A percentile compares a stretch with the other conserved stretches of the same genome.
Evolutionary conservation across 2,113 vertebrate species (phyloP).

Genomic region (Speoplatyrhinus poulsoni): DNA sequence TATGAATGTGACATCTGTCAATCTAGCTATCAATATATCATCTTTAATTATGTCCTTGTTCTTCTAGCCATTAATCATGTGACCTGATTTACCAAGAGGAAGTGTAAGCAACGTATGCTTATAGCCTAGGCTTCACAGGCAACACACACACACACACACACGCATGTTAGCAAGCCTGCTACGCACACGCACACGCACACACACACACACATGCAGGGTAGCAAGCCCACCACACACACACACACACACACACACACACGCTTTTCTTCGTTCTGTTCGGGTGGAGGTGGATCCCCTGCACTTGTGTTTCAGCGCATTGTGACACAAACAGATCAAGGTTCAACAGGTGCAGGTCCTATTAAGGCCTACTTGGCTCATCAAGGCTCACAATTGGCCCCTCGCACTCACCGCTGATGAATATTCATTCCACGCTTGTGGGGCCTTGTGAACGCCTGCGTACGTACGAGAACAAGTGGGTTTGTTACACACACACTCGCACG

Average conservation of each 20-base stretch:
- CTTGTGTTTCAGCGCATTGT: slow-evolving; percentile 30
- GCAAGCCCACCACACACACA: background rate
- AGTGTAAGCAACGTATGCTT: slow-evolving; percentile 2
- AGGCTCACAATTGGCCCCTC: slow-evolving; percentile 45
- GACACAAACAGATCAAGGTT: slow-evolving; percentile 60
- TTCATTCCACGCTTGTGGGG: slow-evolving; percentile 57
- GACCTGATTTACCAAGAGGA: background rate
- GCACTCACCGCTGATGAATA: slow-evolving; percentile 60
- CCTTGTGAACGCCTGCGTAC: slow-evolving; percentile 26
- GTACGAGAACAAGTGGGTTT: background rate
- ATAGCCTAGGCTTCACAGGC: background rate
- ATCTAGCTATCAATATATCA: no score
- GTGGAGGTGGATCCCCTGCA: slow-evolving; percentile 24
- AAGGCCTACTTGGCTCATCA: slow-evolving; percentile 59
- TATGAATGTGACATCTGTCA: no score
- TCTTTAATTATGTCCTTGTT: no score
- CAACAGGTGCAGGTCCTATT: slow-evolving; percentile 66
- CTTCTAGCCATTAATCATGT: no score
- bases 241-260: background rate
- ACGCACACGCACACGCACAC: background rate
- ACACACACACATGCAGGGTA: background rate
- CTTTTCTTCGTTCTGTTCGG: slow-evolving; percentile 1
- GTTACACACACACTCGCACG: background rate
- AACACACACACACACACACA: background rate
- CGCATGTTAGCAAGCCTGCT: no score